Evolutionary conservation across 2,888 invertebrate genomes (phyloP).

Genomic region (Lasioglossum pauxillum): DNA sequence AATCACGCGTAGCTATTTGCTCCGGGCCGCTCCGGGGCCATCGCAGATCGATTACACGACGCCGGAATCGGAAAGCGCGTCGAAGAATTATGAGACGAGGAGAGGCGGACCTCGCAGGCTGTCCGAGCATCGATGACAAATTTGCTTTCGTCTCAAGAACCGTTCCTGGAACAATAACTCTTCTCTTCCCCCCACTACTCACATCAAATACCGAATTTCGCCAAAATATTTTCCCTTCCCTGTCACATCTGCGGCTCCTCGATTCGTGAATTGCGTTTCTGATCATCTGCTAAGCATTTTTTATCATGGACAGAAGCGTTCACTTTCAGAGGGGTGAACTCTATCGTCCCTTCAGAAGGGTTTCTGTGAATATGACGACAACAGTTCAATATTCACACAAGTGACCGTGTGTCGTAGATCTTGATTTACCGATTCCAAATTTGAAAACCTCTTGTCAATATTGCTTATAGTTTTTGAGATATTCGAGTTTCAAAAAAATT

Average conservation of each 20-base stretch:
- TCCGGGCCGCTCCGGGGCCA: slow-evolving; percentile 25
- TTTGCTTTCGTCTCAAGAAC: slow-evolving; percentile 70
- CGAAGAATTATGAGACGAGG: slow-evolving; percentile 65
- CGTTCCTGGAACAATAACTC: not conserved
- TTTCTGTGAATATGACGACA: too few relatives aligned
- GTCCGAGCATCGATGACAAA: slow-evolving; percentile 71
- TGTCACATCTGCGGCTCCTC: not conserved
- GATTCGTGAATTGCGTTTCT: not conserved
- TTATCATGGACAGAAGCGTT: not conserved
- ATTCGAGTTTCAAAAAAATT: too few relatives aligned
- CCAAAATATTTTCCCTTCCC: not conserved
- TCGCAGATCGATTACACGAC: slow-evolving; percentile 49
- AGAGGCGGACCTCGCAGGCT: slow-evolving; percentile 49
- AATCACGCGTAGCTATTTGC: slow-evolving; percentile 23
- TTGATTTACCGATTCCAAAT: too few relatives aligned
- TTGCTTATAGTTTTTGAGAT: too few relatives aligned
- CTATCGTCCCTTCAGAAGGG: not conserved
- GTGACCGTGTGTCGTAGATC: too few relatives aligned
- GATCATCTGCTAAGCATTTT: not conserved
- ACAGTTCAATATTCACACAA: too few relatives aligned
- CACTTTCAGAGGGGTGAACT: not conserved
- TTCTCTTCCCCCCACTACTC: not conserved
- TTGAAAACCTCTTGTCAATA: too few relatives aligned
- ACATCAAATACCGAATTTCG: not conserved
- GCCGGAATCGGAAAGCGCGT: slow-evolving; percentile 62